Evolutionary conservation across 2,113 vertebrate genomes (phyloP).

Genomic region (Syngnathus typhle): DNA sequence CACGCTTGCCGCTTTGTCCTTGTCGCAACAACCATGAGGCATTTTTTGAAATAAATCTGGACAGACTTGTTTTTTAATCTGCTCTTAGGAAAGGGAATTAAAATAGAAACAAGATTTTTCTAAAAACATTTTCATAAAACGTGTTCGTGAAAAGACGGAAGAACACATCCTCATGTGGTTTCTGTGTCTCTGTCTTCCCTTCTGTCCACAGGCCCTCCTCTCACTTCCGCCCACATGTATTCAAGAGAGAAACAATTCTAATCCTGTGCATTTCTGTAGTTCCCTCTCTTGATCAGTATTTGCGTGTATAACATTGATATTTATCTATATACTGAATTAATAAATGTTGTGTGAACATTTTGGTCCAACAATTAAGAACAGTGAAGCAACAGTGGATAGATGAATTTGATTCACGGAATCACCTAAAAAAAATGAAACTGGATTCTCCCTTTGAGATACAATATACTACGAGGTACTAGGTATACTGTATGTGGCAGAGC

Average conservation of each 20-base stretch:
- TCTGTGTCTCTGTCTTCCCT: conserved; percentile 29
- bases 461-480: too few relatives aligned
- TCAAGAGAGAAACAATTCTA: conserved; percentile 39
- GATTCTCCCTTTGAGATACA: too few relatives aligned
- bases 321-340: neutral
- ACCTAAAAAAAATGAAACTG: too few relatives aligned
- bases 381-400: too few relatives aligned
- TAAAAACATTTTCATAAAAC: neutral
- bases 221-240: conserved; percentile 43
- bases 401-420: neutral
- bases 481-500: too few relatives aligned
- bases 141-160: conserved; percentile 12
- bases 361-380: neutral
- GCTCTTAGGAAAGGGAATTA: conserved; percentile 21
- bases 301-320: too few relatives aligned
- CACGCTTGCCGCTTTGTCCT: conserved; percentile 37
- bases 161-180: conserved; percentile 7
- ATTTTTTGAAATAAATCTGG: conserved; percentile 51
- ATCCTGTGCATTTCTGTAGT: conserved; percentile 24
- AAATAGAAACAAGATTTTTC: conserved; percentile 22
- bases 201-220: conserved; percentile 46
- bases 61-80: conserved; percentile 35
- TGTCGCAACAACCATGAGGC: conserved; percentile 41
- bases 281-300: neutral
- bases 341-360: neutral